A percentile compares a stretch with the other conserved stretches of the same genome.
Conservation (phyloP, 2,797 vertebrate species). For the Phyllotis vaccarum region DNA sequence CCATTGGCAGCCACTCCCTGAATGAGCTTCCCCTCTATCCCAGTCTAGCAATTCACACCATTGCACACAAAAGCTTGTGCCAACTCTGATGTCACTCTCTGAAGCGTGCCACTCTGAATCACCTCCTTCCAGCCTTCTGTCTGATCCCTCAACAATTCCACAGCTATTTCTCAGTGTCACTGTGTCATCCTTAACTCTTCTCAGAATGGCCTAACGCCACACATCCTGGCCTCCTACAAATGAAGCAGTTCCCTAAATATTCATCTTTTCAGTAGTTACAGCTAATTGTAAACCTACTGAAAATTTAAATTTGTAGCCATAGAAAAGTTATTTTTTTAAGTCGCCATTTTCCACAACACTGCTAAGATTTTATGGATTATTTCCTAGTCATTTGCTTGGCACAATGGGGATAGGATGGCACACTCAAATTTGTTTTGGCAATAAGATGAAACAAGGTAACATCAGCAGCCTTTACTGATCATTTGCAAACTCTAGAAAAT, state of each 20-base stretch:
- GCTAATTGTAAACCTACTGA: background rate
- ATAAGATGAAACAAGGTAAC: background rate
- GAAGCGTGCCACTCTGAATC: background rate
- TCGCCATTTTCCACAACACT: background rate
- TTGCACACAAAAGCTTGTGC: accelerated
- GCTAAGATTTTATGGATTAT: background rate
- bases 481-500: background rate
- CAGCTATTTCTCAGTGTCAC: background rate
- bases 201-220: background rate
- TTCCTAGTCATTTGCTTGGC: background rate
- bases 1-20: too few relatives aligned
- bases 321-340: background rate
- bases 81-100: background rate
- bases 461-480: background rate
- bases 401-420: background rate
- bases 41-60: background rate
- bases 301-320: background rate
- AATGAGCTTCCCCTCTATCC: background rate
- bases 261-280: background rate
- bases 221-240: background rate
- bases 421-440: background rate
- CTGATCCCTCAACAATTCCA: background rate
- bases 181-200: background rate
- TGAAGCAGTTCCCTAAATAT: background rate
- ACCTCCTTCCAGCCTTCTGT: background rate